Evolutionary conservation across 2,797 vertebrate genomes (phyloP).

Genomic region (Syndactyla subalaris): DNA sequence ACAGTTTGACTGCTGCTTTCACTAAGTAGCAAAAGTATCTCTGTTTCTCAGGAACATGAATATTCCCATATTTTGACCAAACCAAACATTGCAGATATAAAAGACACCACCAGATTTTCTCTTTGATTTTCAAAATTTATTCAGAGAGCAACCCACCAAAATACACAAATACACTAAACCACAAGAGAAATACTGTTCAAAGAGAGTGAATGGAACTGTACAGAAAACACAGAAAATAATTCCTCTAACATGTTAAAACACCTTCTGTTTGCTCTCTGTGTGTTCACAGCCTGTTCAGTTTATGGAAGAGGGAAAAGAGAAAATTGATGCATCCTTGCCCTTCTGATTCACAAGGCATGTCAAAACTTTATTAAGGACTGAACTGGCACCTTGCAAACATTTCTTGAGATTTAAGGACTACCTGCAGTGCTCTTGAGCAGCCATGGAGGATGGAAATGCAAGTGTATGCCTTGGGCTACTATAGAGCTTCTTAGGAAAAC

Average conservation of each 20-base stretch:
- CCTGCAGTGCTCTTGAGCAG: not conserved
- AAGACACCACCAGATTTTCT: not conserved
- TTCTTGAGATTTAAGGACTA: not conserved
- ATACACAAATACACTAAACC: accelerated
- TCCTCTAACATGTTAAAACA: not conserved
- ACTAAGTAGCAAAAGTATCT: not conserved
- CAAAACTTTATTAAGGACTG: not conserved
- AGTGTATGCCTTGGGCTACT: accelerated
- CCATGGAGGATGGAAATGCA: not conserved
- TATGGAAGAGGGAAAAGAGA: not conserved
- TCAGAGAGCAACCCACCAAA: not conserved
- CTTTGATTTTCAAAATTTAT: not conserved
- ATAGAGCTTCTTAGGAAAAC: not conserved
- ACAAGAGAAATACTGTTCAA: not conserved
- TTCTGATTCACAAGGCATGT: not conserved
- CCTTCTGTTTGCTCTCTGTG: not conserved
- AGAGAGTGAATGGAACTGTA: not conserved
- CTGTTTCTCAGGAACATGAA: not conserved
- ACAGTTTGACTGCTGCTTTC: conserved; percentile 31
- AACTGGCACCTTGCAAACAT: not conserved
- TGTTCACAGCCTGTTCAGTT: not conserved
- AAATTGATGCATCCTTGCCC: not conserved
- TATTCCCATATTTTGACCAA: not conserved
- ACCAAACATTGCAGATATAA: not conserved
- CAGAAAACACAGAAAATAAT: not conserved